phyloP scores from a whole-genome alignment of 2,113 vertebrate genomes.

The Otocyon megalotis region DNA sequence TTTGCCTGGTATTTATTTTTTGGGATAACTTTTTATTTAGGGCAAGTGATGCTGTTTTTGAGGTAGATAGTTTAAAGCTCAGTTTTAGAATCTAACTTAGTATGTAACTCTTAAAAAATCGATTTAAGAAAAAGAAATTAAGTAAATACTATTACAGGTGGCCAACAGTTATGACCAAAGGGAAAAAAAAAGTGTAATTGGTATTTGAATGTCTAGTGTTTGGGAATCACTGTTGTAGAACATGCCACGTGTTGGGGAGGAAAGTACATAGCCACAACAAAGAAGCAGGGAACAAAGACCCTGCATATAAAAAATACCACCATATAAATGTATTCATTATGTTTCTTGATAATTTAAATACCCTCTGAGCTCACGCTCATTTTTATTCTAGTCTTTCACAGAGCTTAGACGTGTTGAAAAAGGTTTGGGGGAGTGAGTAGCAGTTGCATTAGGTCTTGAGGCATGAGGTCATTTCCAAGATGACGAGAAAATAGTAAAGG shows the following conservation, averaged over 20 bases:
- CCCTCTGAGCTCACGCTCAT: neutral
- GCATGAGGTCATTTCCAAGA: neutral
- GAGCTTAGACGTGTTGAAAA: neutral
- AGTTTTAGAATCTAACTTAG: neutral
- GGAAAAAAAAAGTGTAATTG: neutral
- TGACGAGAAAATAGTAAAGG: neutral
- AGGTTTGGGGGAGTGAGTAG: neutral
- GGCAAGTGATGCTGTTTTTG: neutral
- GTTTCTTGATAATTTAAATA: neutral
- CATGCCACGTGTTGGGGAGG: neutral
- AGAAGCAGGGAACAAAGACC: neutral
- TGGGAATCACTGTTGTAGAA: neutral
- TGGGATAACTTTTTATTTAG: neutral
- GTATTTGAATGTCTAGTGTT: neutral
- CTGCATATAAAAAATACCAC: neutral
- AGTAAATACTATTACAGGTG: neutral
- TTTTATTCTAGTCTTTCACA: neutral
- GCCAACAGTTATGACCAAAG: neutral
- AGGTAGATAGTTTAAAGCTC: conserved; percentile 12
- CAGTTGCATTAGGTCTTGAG: neutral
- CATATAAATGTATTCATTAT: neutral
- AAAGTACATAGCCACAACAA: neutral
- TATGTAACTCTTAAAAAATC: conserved; percentile 19
- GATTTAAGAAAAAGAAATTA: neutral
- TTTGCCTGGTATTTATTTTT: neutral